phyloP scores from a whole-genome alignment of 2,113 vertebrate species.

The Pteruthius melanotis region DNA sequence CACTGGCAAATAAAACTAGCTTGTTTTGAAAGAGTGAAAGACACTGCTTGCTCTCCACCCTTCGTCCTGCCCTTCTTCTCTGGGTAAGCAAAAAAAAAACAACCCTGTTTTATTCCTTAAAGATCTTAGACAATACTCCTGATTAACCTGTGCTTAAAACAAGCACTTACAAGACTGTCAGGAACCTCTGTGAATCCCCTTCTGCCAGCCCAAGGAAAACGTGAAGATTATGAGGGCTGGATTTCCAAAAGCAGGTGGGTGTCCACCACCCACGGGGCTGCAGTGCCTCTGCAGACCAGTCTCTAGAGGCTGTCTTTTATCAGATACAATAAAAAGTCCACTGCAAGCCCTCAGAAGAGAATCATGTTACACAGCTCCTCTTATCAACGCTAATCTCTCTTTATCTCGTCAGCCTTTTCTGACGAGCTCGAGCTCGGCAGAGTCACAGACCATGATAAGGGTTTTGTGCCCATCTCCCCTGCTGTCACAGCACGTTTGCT shows the following conservation, averaged over 20 bases:
- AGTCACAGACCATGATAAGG: not conserved
- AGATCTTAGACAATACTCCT: not conserved
- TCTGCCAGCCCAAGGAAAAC: not conserved
- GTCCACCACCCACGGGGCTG: not conserved
- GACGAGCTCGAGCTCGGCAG: not conserved
- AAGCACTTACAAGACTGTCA: not conserved
- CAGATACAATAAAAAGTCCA: not conserved
- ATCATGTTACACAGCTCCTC: not conserved
- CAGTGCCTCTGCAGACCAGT: not conserved
- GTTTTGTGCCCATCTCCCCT: not conserved
- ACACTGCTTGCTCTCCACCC: not conserved
- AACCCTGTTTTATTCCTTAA: not conserved
- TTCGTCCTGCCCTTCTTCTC: not conserved
- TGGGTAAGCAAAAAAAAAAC: not conserved
- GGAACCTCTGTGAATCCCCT: not conserved
- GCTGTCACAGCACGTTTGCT: not conserved
- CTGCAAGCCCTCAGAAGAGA: not conserved
- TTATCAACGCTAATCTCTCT: not conserved
- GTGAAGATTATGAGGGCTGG: fast-evolving
- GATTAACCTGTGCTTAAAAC: not conserved
- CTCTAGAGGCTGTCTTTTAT: not conserved
- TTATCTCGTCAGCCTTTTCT: not conserved
- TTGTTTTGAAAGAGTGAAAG: not conserved
- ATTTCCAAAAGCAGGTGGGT: not conserved
- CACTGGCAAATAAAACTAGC: not conserved